Conservation (phyloP, 2,113 vertebrate species). For the Numida meleagris region DNA sequence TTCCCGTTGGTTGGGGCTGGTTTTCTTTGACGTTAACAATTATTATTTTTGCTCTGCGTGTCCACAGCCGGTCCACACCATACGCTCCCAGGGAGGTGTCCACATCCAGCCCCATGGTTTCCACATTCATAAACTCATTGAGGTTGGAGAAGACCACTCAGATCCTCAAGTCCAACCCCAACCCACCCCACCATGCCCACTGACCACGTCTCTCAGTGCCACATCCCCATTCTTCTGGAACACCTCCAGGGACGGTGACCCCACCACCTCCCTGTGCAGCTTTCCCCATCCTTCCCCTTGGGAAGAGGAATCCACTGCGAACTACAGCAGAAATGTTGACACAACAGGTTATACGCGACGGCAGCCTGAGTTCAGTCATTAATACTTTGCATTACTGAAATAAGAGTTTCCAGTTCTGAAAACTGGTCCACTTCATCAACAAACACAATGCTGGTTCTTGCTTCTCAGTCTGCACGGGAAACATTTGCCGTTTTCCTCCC, state of each 20-base stretch:
- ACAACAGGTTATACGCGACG: not conserved
- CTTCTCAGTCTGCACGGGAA: not conserved
- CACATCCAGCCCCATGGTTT: not conserved
- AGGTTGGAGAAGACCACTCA: too few relatives aligned
- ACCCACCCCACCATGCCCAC: too few relatives aligned
- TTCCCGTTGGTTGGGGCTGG: not conserved
- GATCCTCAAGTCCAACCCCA: too few relatives aligned
- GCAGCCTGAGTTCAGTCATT: slow-evolving; percentile 18
- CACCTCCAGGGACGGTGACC: too few relatives aligned
- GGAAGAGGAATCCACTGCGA: not conserved
- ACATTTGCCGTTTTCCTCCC: not conserved
- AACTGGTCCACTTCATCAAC: not conserved
- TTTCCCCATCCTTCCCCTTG: not conserved
- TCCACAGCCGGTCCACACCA: not conserved
- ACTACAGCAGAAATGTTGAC: not conserved
- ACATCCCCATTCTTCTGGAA: too few relatives aligned
- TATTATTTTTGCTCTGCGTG: not conserved
- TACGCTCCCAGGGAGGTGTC: not conserved
- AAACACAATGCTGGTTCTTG: not conserved
- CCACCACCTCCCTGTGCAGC: not conserved
- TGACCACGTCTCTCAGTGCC: too few relatives aligned
- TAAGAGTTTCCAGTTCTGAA: not conserved
- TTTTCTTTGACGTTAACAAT: not conserved
- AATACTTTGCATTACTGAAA: slow-evolving; percentile 24
- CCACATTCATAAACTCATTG: not conserved